Evolutionary conservation across 2,888 invertebrate species (phyloP).

Genomic region (Galerucella calmariensis): DNA sequence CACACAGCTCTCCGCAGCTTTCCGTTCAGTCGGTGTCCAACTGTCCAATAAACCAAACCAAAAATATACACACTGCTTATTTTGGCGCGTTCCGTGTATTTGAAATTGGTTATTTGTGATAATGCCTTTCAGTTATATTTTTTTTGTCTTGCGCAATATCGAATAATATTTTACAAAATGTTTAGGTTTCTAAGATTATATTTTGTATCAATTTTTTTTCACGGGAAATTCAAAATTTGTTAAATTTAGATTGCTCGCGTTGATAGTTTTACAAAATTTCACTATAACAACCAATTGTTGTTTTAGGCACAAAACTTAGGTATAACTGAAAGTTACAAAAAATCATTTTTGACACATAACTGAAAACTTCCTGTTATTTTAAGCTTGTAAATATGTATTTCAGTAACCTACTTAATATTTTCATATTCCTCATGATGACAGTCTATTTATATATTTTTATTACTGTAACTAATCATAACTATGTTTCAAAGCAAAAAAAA

Average conservation of each 20-base stretch:
- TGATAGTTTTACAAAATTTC: background rate
- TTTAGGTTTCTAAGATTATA: too few species aligned
- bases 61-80: too few species aligned
- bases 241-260: background rate
- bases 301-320: background rate
- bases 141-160: too few species aligned
- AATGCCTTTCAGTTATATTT: too few species aligned
- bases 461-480: constrained; percentile 12
- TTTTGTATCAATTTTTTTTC: too few species aligned
- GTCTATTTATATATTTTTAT: constrained; percentile 21
- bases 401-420: constrained; percentile 4
- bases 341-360: background rate
- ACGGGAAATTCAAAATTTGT: background rate
- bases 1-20: too few species aligned
- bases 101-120: too few species aligned
- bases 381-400: background rate
- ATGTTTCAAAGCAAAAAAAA: constrained; percentile 6
- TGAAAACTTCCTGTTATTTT: constrained; percentile 5
- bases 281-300: background rate
- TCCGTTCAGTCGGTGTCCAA: too few species aligned
- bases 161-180: too few species aligned
- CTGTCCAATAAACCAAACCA: too few species aligned
- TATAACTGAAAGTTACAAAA: background rate
- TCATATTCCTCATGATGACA: background rate
- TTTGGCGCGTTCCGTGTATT: too few species aligned